A percentile compares a stretch with the other conserved stretches of the same genome.
phyloP scores from a whole-genome alignment of 2,888 invertebrate species.

The Ypsolopha sequella region DNA sequence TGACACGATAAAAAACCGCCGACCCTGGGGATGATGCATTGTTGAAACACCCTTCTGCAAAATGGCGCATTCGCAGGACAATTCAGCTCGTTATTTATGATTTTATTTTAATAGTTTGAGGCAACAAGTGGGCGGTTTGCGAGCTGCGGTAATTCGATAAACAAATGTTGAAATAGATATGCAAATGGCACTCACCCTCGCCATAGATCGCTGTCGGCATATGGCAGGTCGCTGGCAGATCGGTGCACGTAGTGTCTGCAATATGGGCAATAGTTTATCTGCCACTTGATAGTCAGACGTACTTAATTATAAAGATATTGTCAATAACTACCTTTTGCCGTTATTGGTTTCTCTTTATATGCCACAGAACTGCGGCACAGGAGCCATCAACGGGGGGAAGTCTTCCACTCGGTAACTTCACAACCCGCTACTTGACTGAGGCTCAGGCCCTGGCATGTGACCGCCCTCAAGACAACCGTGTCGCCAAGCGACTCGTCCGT shows the following conservation, averaged over 20 bases:
- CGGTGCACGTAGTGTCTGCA: neutral
- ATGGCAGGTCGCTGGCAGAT: neutral
- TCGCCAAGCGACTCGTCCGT: no score
- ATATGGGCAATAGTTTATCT: no score
- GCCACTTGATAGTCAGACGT: no score
- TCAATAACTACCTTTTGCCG: no score
- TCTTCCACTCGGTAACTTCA: no score
- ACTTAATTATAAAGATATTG: no score
- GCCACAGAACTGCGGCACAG: no score
- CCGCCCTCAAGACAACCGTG: no score
- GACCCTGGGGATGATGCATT: slow-evolving; percentile 15
- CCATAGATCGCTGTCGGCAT: neutral
- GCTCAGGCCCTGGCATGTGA: no score
- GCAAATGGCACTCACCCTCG: slow-evolving; percentile 1
- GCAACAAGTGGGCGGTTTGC: slow-evolving; percentile 29
- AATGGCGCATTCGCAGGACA: slow-evolving; percentile 2
- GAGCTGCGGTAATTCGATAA: slow-evolving; percentile 7
- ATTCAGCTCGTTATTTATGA: slow-evolving; percentile 15
- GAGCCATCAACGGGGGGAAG: no score
- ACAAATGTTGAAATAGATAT: slow-evolving; percentile 4
- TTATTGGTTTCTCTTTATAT: no score
- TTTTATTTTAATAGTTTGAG: slow-evolving; percentile 23
- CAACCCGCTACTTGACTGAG: no score
- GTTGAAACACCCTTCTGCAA: neutral
- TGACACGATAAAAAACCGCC: slow-evolving; percentile 46